Evolutionary conservation across 2,888 invertebrate genomes (phyloP), one percentile per base, ranked within the genome.

Genomic region (Archips xylosteana): DNA sequence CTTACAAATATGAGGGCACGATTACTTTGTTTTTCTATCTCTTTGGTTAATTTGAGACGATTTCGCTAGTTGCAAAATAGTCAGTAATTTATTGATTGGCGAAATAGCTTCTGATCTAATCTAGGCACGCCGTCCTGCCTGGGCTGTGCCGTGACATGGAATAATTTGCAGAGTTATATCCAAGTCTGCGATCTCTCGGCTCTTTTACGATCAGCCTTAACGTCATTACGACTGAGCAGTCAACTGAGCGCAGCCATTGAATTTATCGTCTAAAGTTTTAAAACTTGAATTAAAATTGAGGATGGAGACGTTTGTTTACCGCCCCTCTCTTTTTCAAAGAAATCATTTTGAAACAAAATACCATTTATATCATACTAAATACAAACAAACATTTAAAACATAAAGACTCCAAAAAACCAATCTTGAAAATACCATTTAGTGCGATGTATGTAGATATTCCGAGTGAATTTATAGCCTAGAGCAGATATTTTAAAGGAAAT

Each of bases 151-250:
- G 74, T 70, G 64, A 70, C 69, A 61, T 51, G 69, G 65, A 70
- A 70, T 74, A 65, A 74, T 74, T 70, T 60, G 69, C 64, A 42
- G 60, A 74, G 51, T 42, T 68, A 59, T 64, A 73, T 69, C 73
- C 69, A 70, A 70, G 60, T 74, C 69, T 64, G 69, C 69, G 69
- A 69, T 74, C 70, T 70, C 69, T 60, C 34, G 63, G 73, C 61
- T 62, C 49, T 51, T 66, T 66, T 66, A 57, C 59, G 73, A 64
- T 69, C 65, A 54, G 51, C 60, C 60, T 69, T 45, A 64, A 69
- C 59, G 47, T 66, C 66, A 49, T 54, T 68, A 68, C 54, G 69
- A 51, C n/a, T 5, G 73, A 64, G 73, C 73, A 69, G 69, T 64
- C 69, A 34, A 39, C 60, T 45, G 69, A 12, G 60, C 23, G 51